Percentiles rank a stretch among this genome's conserved stretches.
phyloP scores from a whole-genome alignment of 2,113 vertebrate species.

The Dryoscopus gambensis region DNA sequence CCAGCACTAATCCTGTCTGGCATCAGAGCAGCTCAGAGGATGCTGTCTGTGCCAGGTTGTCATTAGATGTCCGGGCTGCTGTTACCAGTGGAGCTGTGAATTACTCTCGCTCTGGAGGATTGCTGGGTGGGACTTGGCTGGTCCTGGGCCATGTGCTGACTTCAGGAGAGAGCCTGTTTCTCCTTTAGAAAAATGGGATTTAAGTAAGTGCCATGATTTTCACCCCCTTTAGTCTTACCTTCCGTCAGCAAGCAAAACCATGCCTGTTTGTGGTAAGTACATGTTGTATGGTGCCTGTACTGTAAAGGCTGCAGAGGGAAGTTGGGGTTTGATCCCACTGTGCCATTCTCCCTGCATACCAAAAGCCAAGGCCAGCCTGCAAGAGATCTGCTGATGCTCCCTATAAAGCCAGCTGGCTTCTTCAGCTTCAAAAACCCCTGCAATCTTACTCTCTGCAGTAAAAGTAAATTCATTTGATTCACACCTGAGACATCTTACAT shows the following conservation, averaged over 20 bases:
- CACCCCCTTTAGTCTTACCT: neutral
- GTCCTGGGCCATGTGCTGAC: accelerated
- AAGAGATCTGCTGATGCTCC: neutral
- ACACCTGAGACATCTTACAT: neutral
- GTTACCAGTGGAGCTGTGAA: neutral
- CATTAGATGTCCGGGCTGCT: neutral
- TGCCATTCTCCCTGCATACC: neutral
- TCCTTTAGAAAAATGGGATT: neutral
- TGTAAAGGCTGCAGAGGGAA: neutral
- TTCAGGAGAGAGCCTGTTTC: neutral
- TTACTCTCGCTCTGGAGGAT: neutral
- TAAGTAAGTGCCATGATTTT: neutral
- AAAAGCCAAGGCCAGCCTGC: neutral
- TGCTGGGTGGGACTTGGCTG: neutral
- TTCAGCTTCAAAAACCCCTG: neutral
- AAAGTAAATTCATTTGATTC: neutral
- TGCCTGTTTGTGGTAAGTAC: neutral
- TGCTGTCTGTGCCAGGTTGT: neutral
- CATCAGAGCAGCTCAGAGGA: neutral
- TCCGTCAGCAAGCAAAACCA: neutral
- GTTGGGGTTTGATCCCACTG: neutral
- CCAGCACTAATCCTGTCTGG: neutral
- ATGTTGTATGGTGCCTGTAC: neutral
- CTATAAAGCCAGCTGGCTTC: neutral
- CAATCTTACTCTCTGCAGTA: neutral